Conservation (phyloP, 1,140 invertebrate genomes). For the Listronotus oregonensis region DNA sequence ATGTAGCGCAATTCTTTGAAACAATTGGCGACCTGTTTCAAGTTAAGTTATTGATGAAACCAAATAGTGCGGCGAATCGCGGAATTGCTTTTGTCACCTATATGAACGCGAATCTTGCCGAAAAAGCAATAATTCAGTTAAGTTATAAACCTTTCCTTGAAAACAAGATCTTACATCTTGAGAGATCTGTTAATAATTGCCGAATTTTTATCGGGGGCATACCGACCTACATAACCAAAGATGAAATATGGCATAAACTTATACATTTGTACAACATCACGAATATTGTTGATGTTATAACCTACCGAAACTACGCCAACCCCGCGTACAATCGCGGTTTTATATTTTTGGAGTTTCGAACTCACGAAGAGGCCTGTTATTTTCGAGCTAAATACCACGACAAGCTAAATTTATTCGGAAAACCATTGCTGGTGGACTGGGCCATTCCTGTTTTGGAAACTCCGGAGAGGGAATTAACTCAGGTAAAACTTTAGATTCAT, state of each 20-base stretch:
- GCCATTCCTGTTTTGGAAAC: conserved; percentile 29
- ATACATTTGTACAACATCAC: conserved; percentile 60
- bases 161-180: conserved; percentile 5
- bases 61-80: conserved; percentile 17
- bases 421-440: conserved; percentile 36
- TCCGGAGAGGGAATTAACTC: no score
- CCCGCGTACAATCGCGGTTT: conserved; percentile 65
- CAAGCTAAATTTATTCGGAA: conserved; percentile 31
- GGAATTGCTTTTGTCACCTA: conserved; percentile 39
- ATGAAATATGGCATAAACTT: conserved; percentile 73
- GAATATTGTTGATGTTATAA: conserved; percentile 69
- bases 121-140: conserved; percentile 17
- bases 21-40: conserved; percentile 26
- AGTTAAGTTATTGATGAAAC: conserved; percentile 31
- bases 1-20: conserved; percentile 36
- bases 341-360: conserved; percentile 86
- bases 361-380: conserved; percentile 80
- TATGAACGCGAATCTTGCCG: conserved; percentile 25
- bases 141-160: conserved; percentile 8
- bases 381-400: conserved; percentile 60
- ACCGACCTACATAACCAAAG: conserved; percentile 69
- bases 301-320: conserved; percentile 63
- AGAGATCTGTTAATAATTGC: conserved; percentile 68
- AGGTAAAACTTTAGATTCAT: no score
- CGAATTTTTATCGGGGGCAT: conserved; percentile 84